phyloP scores from a whole-genome alignment of 2,797 vertebrate species.

The Helostoma temminkii region DNA sequence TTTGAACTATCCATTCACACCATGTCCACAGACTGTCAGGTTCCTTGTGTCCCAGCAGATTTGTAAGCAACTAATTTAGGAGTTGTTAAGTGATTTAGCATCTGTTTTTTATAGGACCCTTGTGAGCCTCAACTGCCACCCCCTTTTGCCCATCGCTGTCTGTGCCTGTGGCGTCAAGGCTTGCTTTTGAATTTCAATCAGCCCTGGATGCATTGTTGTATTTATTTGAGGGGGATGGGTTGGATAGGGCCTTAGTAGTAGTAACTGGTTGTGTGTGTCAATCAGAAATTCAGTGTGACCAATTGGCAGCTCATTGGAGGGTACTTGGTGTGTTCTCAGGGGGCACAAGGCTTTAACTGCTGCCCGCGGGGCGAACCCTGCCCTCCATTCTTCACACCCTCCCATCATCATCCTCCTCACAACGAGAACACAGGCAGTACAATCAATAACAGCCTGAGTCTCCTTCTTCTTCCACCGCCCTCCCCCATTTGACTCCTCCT shows the following conservation, averaged over 20 bases:
- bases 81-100: conserved; percentile 83
- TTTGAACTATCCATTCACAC: conserved; percentile 20
- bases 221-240: conserved; percentile 73
- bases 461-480: conserved; percentile 19
- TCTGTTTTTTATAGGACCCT: conserved; percentile 79
- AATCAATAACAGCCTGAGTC: conserved; percentile 76
- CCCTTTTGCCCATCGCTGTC: conserved; percentile 50
- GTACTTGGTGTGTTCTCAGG: conserved; percentile 74
- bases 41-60: conserved; percentile 63
- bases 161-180: conserved; percentile 69
- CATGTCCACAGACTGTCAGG: conserved; percentile 20
- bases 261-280: conserved; percentile 66
- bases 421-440: conserved; percentile 68
- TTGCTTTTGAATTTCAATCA: conserved; percentile 85
- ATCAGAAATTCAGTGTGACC: conserved; percentile 79
- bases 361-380: conserved; percentile 74
- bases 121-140: conserved; percentile 66
- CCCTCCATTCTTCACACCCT: conserved; percentile 65
- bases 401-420: conserved; percentile 47
- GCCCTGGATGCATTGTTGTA: conserved; percentile 72
- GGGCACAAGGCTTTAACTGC: conserved; percentile 76
- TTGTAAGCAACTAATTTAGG: conserved; percentile 77
- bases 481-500: conserved; percentile 43
- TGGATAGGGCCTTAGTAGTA: conserved; percentile 20
- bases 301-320: conserved; percentile 72